Percentiles rank a stretch among this genome's conserved stretches.
phyloP scores from a whole-genome alignment of 1,140 invertebrate genomes.

The Homalodisca vitripennis region DNA sequence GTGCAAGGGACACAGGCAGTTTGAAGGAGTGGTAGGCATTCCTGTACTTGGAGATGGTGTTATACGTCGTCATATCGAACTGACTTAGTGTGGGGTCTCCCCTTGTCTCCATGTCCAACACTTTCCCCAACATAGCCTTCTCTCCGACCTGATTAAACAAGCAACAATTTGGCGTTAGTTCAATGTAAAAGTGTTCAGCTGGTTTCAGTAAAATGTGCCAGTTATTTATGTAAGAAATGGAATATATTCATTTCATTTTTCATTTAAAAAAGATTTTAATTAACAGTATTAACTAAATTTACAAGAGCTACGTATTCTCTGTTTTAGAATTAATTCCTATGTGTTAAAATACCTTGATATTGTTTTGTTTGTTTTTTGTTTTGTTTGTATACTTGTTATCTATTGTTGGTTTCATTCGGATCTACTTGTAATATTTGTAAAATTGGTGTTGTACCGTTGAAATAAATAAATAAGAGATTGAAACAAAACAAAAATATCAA shows the following conservation, averaged over 20 bases:
- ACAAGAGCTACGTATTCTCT: not conserved
- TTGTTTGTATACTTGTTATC: no score
- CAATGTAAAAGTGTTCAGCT: not conserved
- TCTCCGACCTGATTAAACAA: conserved; percentile 59
- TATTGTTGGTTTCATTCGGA: no score
- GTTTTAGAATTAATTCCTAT: no score
- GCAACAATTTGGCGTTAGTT: conserved; percentile 36
- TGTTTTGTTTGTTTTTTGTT: no score
- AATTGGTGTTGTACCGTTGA: no score
- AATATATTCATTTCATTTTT: no score
- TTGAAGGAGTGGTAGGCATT: conserved; percentile 93
- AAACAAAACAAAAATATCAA: no score
- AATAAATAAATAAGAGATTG: no score
- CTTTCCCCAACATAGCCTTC: conserved; percentile 78
- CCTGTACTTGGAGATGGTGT: conserved; percentile 91
- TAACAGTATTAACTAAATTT: no score
- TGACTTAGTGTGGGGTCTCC: conserved; percentile 65
- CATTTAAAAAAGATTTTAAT: no score
- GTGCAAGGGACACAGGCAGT: conserved; percentile 81
- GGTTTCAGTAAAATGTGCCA: not conserved
- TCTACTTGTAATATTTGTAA: no score
- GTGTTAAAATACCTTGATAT: no score
- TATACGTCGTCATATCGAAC: conserved; percentile 85
- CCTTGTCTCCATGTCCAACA: conserved; percentile 64
- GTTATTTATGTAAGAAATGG: not conserved